Conservation (phyloP, 2,113 vertebrate species). For the Dromas ardeola region DNA sequence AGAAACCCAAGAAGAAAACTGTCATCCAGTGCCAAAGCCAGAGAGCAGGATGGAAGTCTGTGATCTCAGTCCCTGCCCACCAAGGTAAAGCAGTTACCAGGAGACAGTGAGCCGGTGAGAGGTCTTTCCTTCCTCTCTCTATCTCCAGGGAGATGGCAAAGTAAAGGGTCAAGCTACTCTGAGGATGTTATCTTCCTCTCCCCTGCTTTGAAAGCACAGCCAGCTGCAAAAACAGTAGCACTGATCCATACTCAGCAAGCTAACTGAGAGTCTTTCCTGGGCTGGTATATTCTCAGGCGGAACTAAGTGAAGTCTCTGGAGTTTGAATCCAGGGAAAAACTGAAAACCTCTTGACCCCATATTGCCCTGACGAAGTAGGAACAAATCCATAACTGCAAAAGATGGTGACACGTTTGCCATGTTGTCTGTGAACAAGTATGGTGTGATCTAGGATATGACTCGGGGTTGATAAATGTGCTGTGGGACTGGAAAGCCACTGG, state of each 20-base stretch:
- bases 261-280: neutral
- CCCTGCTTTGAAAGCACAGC: constrained; percentile 68
- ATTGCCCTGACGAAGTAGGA: neutral
- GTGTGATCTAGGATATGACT: neutral
- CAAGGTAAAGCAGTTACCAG: constrained; percentile 68
- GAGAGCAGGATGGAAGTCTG: constrained; percentile 75
- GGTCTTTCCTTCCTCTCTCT: neutral
- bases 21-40: constrained; percentile 81
- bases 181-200: constrained; percentile 29
- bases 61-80: constrained; percentile 76
- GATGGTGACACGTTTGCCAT: neutral
- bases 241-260: constrained; percentile 73
- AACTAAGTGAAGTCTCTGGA: neutral
- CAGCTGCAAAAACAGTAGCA: constrained; percentile 66
- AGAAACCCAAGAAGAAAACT: constrained; percentile 78
- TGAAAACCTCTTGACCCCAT: neutral
- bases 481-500: neutral
- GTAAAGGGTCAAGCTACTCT: neutral
- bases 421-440: neutral
- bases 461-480: neutral
- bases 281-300: neutral
- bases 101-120: neutral
- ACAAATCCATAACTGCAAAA: neutral
- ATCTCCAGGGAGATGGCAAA: neutral
- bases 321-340: neutral